These are phyloP conservation scores for Octomys mimax DNA, from an alignment of 2,797 vertebrate species.

Conservation along the genomic window DNA sequence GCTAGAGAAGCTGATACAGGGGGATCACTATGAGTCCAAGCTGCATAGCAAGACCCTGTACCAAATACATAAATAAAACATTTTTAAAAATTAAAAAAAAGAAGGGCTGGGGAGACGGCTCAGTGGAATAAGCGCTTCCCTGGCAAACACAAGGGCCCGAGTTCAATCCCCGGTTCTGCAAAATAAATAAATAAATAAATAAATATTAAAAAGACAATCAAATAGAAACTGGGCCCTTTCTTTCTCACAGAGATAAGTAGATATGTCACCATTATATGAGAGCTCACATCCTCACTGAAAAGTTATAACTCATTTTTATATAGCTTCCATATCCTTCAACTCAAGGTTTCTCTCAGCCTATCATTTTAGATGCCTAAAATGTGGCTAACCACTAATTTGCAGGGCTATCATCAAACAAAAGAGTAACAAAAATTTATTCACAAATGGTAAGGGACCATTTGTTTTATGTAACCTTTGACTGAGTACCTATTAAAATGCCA, in stretches of 20 bases:
- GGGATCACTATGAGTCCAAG: no score
- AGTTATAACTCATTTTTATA: constrained; percentile 5
- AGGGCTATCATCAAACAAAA: constrained; percentile 9
- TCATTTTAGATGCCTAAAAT: constrained; percentile 41
- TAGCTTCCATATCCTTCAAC: constrained; percentile 12
- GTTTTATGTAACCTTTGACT: neutral
- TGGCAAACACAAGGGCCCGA: no score
- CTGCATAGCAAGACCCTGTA: no score
- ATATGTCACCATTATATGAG: neutral
- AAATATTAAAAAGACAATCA: neutral
- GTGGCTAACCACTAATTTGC: neutral
- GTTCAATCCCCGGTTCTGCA: no score
- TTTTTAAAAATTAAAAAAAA: no score
- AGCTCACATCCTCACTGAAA: neutral
- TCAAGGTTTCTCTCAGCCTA: constrained; percentile 30
- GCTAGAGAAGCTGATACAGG: no score
- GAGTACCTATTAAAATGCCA: neutral
- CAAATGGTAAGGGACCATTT: neutral
- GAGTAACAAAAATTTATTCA: constrained; percentile 43
- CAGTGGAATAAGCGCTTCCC: no score
- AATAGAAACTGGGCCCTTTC: neutral
- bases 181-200: no score
- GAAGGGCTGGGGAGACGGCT: no score
- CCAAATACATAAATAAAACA: no score
- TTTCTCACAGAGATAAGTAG: neutral